A percentile compares a stretch with the other conserved stretches of the same genome.
These are phyloP conservation scores for Chouioia cunea DNA, from an alignment of 2,888 invertebrate species.

Conservation along the genomic window DNA sequence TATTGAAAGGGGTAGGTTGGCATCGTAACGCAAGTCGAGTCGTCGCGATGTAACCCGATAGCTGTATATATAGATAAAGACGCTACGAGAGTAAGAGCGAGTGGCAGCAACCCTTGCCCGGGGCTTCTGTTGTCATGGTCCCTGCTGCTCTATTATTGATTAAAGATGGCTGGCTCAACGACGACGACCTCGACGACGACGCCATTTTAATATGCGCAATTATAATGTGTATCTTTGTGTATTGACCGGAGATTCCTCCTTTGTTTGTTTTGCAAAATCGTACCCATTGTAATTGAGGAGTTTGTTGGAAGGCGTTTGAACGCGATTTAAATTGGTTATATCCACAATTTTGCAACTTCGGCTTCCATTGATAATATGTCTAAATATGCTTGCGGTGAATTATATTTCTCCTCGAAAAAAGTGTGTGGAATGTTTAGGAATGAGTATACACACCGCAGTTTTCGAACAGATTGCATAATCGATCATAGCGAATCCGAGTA, in stretches of 20 bases:
- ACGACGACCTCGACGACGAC: slow-evolving; percentile 53
- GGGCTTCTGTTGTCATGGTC: slow-evolving; percentile 68
- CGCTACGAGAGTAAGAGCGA: slow-evolving; percentile 26
- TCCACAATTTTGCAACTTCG: slow-evolving; percentile 7
- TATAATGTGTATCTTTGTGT: slow-evolving; percentile 62
- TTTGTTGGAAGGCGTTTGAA: slow-evolving; percentile 65
- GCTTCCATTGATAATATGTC: too few relatives aligned
- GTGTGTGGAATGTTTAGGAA: too few relatives aligned
- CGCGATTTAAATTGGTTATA: slow-evolving; percentile 62
- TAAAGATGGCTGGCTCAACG: slow-evolving; percentile 66
- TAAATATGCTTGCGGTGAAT: too few relatives aligned
- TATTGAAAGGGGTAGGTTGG: slow-evolving; percentile 48
- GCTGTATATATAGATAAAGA: slow-evolving; percentile 41
- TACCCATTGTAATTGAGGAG: slow-evolving; percentile 66
- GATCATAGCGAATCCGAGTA: slow-evolving; percentile 25
- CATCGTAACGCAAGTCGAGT: slow-evolving; percentile 47
- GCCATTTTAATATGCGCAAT: slow-evolving; percentile 69
- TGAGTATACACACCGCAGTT: not conserved
- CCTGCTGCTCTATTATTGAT: slow-evolving; percentile 69
- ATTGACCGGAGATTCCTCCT: slow-evolving; percentile 15
- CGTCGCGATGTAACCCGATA: slow-evolving; percentile 57
- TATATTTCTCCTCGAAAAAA: too few relatives aligned
- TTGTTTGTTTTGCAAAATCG: slow-evolving; percentile 53
- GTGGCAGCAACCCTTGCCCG: slow-evolving; percentile 61
- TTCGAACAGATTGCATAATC: slow-evolving; percentile 56